Evolutionary conservation across 2,797 vertebrate species (phyloP), one percentile per base, ranked within the genome.

Genomic region (Antennarius maculatus): DNA sequence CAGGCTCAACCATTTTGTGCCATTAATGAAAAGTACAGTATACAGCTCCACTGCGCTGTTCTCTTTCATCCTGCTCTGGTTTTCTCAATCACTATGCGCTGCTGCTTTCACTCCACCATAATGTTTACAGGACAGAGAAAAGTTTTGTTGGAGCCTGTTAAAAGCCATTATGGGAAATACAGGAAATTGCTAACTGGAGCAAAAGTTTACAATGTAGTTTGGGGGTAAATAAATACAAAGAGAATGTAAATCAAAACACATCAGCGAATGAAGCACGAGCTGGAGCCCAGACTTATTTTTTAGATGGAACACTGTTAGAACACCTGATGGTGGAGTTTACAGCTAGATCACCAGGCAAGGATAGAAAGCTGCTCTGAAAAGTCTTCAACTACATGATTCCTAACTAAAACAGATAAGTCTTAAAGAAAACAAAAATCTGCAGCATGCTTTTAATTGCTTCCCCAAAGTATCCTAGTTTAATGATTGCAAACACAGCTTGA

Each of bases 391-490:
- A 58, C 71, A 73, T 70, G 73, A 81, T 71, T 66, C 54, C 63
- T 41, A 3, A 70, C 37, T 16, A 61, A 84, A 88, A 45, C 80
- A 82, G 85, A 82, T 84, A 86, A 88, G 66, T 75, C 76, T 74
- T 77, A 85, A 85, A 72, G 54, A 76, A 69, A 79, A 71, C 52
- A 64, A 34, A 61, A 46, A 71, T 57, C 63, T 39, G 54, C 66
- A 68, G 73, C 61, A 62, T 64, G 52, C 54, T 51, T 77, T 56
- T 42, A 54, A 66, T 49, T 64, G 43, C 50, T 58, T 69, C 16
- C 31, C 23, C 16, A 61, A 66, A 67, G 42, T 61, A 57, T 70
- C 31, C 43, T 17, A 62, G 31, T 76, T 52, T 31, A 47, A 47
- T 54, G 18, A 54, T n/a, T 52, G n/a, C 54, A 61, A 28, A 51